Base-by-base conservation (phyloP, 2,888 invertebrate genomes). In the Rhyacophila evoluta region DNA sequence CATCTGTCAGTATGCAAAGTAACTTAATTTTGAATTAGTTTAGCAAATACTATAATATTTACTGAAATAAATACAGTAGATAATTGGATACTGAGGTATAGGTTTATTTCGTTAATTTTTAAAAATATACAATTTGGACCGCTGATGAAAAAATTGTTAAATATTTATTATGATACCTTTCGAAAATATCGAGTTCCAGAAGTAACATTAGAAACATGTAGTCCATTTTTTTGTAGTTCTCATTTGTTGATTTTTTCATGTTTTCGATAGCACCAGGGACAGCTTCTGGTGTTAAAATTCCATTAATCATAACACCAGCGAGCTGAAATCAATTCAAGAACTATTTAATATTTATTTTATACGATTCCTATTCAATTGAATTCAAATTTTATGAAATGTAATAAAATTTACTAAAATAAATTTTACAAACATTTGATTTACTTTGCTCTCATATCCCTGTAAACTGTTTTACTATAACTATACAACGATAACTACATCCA, bases 161-260 rank as follows among this genome's bases (percentile, higher is more conserved):
- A 37, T 37, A 37, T 10, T 37, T 37, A 37, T 37, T 6, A 37
- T 37, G 10, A 15, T 33, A 79, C 82, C 82, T 82, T 33, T 81
- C 71, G 72, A 82, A 82, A 25, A 82, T 74, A 75, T 82, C 82
- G 71, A 82, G 29, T 38, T 82, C 79, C 3, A 79, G n/a, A 5
- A 82, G 67, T 11, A 82, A 29, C 55, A 71, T 55, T n/a, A 82
- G 69, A 68, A 82, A 82, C 82, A 82, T 81, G 70, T 67, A 82
- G 67, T 82, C 82, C 81, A 82, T 79, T 75, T 81, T 82, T 33
- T 82, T 82, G 37, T 82, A 82, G 5, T 29, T 69, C 76, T 78
- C 74, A 37, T 82, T 81, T 11, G 74, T 74, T 1, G 82, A 79
- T 41, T 76, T 77, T 55, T 81, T 82, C 81, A 82, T 81, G n/a